Evolutionary conservation across 2,888 invertebrate species (phyloP).

Genomic region (Euclidia mi): DNA sequence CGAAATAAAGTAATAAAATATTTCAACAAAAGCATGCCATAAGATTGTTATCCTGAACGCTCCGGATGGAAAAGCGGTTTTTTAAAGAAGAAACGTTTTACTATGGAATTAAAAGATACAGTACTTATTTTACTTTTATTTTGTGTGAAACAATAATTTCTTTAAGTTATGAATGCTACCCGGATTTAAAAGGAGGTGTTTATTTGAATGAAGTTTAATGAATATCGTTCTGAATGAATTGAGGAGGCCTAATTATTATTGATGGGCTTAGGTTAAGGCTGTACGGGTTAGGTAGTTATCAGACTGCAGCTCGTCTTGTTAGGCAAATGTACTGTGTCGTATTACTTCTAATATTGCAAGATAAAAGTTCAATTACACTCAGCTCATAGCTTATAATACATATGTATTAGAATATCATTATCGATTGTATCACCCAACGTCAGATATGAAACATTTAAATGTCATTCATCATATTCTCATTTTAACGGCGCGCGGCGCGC

Average conservation of each 20-base stretch:
- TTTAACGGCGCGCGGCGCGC: neutral
- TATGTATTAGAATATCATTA: neutral
- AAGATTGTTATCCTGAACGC: slow-evolving; percentile 32
- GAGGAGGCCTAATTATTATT: too few relatives aligned
- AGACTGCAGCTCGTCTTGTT: slow-evolving; percentile 19
- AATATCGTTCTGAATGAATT: too few relatives aligned
- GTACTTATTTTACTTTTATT: slow-evolving; percentile 6
- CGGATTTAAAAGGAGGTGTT: too few relatives aligned
- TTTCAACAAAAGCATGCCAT: slow-evolving; percentile 36
- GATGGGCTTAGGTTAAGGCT: too few relatives aligned
- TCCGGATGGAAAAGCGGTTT: slow-evolving; percentile 29
- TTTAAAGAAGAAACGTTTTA: slow-evolving; percentile 28
- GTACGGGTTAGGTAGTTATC: too few relatives aligned
- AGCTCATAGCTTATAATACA: too few relatives aligned
- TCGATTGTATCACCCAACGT: neutral
- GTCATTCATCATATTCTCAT: neutral
- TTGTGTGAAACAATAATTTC: neutral
- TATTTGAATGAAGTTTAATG: too few relatives aligned
- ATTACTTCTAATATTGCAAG: too few relatives aligned
- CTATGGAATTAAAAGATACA: slow-evolving; percentile 32
- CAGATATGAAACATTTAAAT: neutral
- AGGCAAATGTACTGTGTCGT: too few relatives aligned
- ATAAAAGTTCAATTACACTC: too few relatives aligned
- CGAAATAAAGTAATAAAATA: slow-evolving; percentile 34
- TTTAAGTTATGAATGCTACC: neutral